These are phyloP conservation scores for Pseudobourletiella spinata DNA, from an alignment of 1,140 invertebrate species.

Conservation along the genomic window DNA sequence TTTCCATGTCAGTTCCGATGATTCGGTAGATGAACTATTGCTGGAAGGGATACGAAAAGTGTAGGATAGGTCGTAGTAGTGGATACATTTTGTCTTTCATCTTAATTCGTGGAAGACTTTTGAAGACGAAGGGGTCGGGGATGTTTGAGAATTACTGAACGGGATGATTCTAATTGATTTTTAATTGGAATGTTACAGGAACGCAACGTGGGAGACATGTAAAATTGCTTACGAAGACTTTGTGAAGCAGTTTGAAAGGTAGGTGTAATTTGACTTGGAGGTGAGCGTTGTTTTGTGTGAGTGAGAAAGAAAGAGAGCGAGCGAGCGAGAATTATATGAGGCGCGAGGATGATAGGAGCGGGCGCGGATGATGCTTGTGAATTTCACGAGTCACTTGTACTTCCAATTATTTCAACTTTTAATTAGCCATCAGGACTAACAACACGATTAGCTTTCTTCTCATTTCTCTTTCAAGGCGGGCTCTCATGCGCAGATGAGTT, in stretches of 20 bases:
- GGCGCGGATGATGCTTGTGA: no score
- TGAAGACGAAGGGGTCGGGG: background rate
- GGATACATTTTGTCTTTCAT: no score
- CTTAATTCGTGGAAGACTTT: no score
- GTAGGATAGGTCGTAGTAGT: no score
- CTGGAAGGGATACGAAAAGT: background rate
- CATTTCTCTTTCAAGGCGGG: no score
- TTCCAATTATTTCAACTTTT: constrained; percentile 25
- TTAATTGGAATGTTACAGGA: constrained; percentile 51
- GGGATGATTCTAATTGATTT: constrained; percentile 35
- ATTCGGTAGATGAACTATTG: background rate
- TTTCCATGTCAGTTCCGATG: background rate
- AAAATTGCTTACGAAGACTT: constrained; percentile 85
- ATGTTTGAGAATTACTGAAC: constrained; percentile 8
- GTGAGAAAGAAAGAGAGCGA: background rate
- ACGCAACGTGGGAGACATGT: constrained; percentile 87
- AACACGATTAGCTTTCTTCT: background rate
- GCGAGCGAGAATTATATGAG: background rate
- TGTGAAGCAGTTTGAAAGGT: constrained; percentile 85
- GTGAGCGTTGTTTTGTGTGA: constrained; percentile 8
- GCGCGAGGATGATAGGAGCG: background rate
- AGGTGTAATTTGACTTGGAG: constrained; percentile 20
- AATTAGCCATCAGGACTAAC: constrained; percentile 26
- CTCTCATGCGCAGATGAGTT: no score
- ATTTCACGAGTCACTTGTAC: constrained; percentile 19